Conservation (phyloP, 2,113 vertebrate species). For the Balaeniceps rex region DNA sequence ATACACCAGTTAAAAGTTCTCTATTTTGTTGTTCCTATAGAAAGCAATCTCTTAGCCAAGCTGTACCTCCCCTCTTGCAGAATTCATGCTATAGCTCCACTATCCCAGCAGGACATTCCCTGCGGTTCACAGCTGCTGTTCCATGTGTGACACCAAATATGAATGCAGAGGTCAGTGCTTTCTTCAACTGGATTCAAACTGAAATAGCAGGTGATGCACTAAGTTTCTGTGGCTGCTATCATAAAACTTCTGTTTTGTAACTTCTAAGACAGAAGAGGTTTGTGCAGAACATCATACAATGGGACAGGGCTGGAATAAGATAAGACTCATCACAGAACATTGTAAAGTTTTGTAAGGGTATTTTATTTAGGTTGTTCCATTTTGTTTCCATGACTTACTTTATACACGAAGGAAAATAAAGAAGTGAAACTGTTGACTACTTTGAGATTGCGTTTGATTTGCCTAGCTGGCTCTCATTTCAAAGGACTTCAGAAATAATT, state of each 20-base stretch:
- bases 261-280: not conserved
- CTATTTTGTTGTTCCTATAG: not conserved
- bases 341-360: not conserved
- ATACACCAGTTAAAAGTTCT: not conserved
- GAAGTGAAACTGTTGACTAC: slow-evolving; percentile 7
- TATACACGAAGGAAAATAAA: slow-evolving; percentile 27
- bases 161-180: not conserved
- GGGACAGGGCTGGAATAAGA: not conserved
- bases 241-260: not conserved
- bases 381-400: not conserved
- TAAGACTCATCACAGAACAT: not conserved
- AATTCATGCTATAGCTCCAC: not conserved
- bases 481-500: slow-evolving; percentile 50
- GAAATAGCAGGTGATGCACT: not conserved
- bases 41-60: not conserved
- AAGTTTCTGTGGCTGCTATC: not conserved
- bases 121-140: not conserved
- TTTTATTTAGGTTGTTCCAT: not conserved
- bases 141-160: not conserved
- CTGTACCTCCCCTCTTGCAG: not conserved
- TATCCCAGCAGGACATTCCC: not conserved
- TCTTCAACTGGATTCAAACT: not conserved
- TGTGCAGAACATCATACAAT: not conserved
- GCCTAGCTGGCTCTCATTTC: slow-evolving; percentile 22
- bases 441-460: slow-evolving; percentile 45